Evolutionary conservation across 2,888 invertebrate species (phyloP).

Genomic region (Elegia similella): DNA sequence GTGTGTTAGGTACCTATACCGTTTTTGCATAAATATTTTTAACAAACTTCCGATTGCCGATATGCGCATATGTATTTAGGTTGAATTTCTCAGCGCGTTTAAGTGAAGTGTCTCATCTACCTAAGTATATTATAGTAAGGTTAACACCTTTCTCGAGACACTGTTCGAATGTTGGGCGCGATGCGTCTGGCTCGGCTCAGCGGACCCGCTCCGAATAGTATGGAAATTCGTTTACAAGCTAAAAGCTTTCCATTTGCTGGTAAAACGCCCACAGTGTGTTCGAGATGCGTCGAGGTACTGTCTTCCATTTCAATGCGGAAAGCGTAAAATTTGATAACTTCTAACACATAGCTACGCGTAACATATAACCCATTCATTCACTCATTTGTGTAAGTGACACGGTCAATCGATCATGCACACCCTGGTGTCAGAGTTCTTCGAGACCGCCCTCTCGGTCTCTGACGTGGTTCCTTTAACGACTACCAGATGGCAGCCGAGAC

Average conservation of each 20-base stretch:
- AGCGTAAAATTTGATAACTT: not conserved
- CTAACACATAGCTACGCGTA: not conserved
- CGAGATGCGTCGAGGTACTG: slow-evolving; percentile 5
- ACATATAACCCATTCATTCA: not conserved
- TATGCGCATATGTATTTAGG: no score
- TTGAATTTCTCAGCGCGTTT: no score
- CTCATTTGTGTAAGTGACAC: no score
- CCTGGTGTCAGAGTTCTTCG: no score
- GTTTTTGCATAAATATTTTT: no score
- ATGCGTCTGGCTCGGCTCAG: slow-evolving; percentile 28
- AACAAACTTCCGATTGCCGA: no score
- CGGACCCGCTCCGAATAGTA: slow-evolving; percentile 37
- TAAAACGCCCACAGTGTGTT: slow-evolving; percentile 37
- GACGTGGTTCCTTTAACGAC: no score
- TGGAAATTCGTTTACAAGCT: slow-evolving; percentile 67
- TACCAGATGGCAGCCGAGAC: no score
- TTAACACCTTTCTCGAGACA: slow-evolving; percentile 18
- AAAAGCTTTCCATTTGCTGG: slow-evolving; percentile 70
- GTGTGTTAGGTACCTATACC: no score
- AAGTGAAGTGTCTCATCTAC: no score
- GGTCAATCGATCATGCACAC: no score
- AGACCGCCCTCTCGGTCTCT: no score
- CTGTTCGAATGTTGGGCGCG: slow-evolving; percentile 20
- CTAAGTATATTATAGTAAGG: not conserved
- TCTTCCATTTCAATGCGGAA: not conserved